A percentile compares a stretch with the other conserved stretches of the same genome.
These are phyloP conservation scores for Zootermopsis nevadensis DNA, from an alignment of 2,888 invertebrate species.

Conservation along the genomic window DNA sequence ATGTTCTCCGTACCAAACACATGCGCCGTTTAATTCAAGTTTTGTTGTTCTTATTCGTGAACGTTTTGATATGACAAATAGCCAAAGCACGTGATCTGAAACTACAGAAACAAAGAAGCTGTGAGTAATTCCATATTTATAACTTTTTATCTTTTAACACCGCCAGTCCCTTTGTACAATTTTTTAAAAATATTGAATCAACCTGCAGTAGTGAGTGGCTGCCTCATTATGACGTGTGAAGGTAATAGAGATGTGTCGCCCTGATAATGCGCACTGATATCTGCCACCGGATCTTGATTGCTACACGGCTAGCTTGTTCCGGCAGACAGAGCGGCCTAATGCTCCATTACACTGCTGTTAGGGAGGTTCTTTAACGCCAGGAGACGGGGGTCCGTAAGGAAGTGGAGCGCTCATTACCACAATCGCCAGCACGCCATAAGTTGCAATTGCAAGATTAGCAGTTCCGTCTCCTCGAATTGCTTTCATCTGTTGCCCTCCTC, in stretches of 20 bases:
- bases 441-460: constrained; percentile 18
- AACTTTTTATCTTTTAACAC: too few relatives aligned
- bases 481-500: too few relatives aligned
- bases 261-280: constrained; percentile 29
- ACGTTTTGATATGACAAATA: too few relatives aligned
- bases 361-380: constrained; percentile 9
- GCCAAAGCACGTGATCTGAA: too few relatives aligned
- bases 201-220: constrained; percentile 12
- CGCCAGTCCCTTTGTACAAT: too few relatives aligned
- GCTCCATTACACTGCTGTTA: constrained; percentile 26
- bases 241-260: constrained; percentile 33
- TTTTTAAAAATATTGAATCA: constrained; percentile 30
- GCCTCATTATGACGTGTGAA: constrained; percentile 38
- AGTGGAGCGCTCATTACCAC: constrained; percentile 35
- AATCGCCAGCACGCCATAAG: constrained; percentile 7
- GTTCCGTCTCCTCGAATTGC: constrained; percentile 4
- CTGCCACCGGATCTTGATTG: constrained; percentile 26
- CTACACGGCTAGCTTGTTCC: constrained; percentile 4
- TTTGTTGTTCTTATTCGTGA: too few relatives aligned
- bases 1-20: too few relatives aligned
- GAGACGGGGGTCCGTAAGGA: neutral
- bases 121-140: too few relatives aligned
- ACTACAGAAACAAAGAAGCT: too few relatives aligned
- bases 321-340: constrained; percentile 24
- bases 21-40: too few relatives aligned